A percentile compares a stretch with the other conserved stretches of the same genome.
These are phyloP conservation scores for Amphipyra tragopoginis DNA, from an alignment of 2,888 invertebrate species.

Conservation along the genomic window DNA sequence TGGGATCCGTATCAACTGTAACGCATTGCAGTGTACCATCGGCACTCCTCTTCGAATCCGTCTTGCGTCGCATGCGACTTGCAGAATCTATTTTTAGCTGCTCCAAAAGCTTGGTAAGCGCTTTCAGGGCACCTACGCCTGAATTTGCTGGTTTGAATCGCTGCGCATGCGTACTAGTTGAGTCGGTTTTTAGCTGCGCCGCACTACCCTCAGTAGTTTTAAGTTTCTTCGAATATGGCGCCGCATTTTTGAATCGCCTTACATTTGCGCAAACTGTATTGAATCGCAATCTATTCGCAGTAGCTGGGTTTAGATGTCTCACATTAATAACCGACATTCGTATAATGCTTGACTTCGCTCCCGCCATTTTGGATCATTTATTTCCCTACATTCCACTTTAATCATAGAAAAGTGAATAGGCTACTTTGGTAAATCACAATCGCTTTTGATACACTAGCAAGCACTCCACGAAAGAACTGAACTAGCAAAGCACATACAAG, in stretches of 20 bases:
- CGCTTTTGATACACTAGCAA: neutral
- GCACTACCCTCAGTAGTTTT: neutral
- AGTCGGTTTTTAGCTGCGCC: neutral
- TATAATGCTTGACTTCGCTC: neutral
- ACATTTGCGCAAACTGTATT: slow-evolving; percentile 1
- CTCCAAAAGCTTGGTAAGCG: neutral
- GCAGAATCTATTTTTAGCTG: slow-evolving; percentile 8
- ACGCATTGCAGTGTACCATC: neutral
- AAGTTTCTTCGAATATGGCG: neutral
- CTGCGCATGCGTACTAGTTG: neutral
- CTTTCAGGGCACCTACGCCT: neutral
- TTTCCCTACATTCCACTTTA: neutral
- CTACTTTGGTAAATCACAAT: neutral
- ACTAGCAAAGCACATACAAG: neutral
- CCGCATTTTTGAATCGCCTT: slow-evolving; percentile 8
- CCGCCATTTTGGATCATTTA: neutral
- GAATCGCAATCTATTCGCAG: neutral
- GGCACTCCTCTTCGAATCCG: neutral
- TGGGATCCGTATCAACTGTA: neutral
- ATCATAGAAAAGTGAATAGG: too few relatives aligned
- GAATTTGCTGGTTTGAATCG: slow-evolving; percentile 1
- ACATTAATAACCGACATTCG: neutral
- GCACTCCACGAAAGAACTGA: neutral
- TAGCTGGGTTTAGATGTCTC: neutral
- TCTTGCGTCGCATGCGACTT: neutral